Conservation (phyloP, 1,140 invertebrate species). For the Drosophila pseudoobscura region DNA sequence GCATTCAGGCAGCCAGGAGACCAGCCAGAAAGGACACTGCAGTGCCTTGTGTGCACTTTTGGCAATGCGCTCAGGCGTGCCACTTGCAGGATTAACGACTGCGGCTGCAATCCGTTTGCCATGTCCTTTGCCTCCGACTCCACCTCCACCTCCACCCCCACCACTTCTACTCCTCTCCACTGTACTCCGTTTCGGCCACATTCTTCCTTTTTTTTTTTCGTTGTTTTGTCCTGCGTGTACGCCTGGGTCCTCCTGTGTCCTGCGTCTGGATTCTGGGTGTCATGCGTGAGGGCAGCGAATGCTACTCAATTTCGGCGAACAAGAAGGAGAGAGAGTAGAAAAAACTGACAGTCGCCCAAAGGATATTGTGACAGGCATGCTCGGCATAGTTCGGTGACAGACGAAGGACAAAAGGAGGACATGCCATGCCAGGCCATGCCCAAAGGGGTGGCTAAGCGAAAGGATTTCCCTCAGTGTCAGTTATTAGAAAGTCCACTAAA, state of each 20-base stretch:
- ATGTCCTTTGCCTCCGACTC: conserved; percentile 48
- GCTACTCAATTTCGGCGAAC: conserved; percentile 67
- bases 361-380: conserved; percentile 79
- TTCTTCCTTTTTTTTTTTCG: conserved; percentile 24
- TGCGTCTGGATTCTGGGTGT: conserved; percentile 34
- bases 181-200: conserved; percentile 17
- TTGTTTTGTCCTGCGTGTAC: conserved; percentile 33
- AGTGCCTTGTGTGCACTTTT: conserved; percentile 62
- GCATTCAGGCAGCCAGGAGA: conserved; percentile 1
- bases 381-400: conserved; percentile 57
- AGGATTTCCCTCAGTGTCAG: conserved; percentile 44
- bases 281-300: conserved; percentile 67
- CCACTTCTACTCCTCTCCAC: conserved; percentile 1
- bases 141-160: conserved; percentile 14
- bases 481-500: conserved; percentile 76
- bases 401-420: conserved; percentile 60
- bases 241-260: conserved; percentile 13
- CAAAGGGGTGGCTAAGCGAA: conserved; percentile 56
- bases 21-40: conserved; percentile 50
- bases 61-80: conserved; percentile 78
- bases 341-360: conserved; percentile 76
- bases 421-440: conserved; percentile 26
- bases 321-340: conserved; percentile 11
- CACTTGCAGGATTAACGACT: conserved; percentile 78
- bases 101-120: conserved; percentile 72